Evolutionary conservation across 2,888 invertebrate species (phyloP), one percentile per base, ranked within the genome.

Genomic region (Nowickia ferox): DNA sequence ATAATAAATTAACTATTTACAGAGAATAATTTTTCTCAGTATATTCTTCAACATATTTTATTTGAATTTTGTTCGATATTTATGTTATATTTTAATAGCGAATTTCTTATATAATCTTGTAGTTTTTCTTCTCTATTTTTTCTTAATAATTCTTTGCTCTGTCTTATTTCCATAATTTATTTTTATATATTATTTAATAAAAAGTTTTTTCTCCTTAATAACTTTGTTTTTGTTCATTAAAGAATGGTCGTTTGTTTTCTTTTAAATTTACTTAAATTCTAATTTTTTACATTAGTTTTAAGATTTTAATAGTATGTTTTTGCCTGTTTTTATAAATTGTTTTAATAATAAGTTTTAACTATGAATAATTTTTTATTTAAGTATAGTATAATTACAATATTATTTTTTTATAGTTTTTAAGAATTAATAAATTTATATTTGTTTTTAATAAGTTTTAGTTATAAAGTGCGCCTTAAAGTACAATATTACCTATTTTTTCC

Each of bases 281-380:
- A 68, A 13, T 71, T 48, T 38, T n/a, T 42, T 82, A 15, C 61
- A 22, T 77, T 83, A 61, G 13, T 57, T 46, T 22, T 42, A 71
- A 80, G 86, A 71, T 75, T 74, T 61, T n/a, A 46, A 19, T 51
- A 19, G 40, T 68, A 48, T 79, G 71, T 69, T 15, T n/a, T 9
- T 78, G 51, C 17, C 11, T 30, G 6, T 30, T 17, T 51, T 65
- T 48, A 40, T 77, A 42, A 63, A 55, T 79, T 66, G 22, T 71
- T 66, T 74, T 87, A 72, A 81, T 81, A 84, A 78, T 86, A 87
- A 82, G 57, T 75, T 81, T 85, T 81, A 84, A 87, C 83, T 88
- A 87, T 85, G 80, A 83, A 87, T 87, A 87, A 80, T 86, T 74
- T 66, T n/a, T 86, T 82, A 15, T 72, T 78, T 66, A 77, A 53